A percentile compares a stretch with the other conserved stretches of the same genome.
Evolutionary conservation across 2,797 vertebrate genomes (phyloP).

Genomic region (Percopsis omiscomaycus): DNA sequence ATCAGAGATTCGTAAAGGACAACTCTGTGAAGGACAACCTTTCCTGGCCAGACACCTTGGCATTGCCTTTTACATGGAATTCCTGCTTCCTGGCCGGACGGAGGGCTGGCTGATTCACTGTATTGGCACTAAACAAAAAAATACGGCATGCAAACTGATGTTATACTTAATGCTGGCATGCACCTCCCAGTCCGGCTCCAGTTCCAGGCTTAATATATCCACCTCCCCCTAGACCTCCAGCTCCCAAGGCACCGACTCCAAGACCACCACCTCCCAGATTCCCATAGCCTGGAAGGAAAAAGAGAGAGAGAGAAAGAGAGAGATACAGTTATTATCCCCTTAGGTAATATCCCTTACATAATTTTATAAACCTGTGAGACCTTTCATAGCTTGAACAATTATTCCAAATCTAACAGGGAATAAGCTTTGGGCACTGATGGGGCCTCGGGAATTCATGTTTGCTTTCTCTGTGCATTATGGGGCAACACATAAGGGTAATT

Average conservation of each 20-base stretch:
- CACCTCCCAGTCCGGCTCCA: slow-evolving; percentile 28
- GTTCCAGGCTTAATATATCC: slow-evolving; percentile 30
- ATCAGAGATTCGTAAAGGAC: neutral
- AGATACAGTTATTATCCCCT: slow-evolving; percentile 3
- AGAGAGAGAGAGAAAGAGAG: slow-evolving; percentile 1
- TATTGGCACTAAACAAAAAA: neutral
- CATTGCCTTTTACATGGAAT: neutral
- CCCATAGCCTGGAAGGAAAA: slow-evolving; percentile 62
- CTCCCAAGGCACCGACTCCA: slow-evolving; percentile 46
- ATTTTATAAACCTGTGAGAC: no score
- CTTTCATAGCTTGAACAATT: neutral
- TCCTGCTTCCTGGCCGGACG: neutral
- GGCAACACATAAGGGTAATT: neutral
- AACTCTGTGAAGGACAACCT: neutral
- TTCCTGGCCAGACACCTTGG: neutral
- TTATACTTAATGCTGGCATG: neutral
- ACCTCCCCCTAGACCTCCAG: slow-evolving; percentile 27
- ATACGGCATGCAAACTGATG: neutral
- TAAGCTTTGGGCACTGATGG: neutral
- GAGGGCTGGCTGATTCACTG: neutral
- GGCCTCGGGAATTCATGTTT: neutral
- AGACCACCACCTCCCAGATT: slow-evolving; percentile 59
- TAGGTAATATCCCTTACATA: no score
- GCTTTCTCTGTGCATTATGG: neutral
- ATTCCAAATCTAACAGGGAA: neutral